phyloP scores from a whole-genome alignment of 2,113 vertebrate genomes.

The Bothrops jararaca region DNA sequence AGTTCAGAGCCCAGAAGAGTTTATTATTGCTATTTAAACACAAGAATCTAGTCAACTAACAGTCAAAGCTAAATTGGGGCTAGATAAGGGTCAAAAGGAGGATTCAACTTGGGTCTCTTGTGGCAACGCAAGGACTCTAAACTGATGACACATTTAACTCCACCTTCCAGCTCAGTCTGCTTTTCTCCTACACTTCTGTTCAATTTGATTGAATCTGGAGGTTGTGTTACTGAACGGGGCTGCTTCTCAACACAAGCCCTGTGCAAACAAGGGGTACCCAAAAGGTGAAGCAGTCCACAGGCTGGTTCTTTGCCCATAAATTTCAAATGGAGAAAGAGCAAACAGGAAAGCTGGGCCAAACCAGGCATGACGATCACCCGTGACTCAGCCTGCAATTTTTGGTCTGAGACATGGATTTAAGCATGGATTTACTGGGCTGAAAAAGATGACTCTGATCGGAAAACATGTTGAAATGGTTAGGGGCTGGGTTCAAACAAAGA shows the following conservation, averaged over 20 bases:
- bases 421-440: background rate
- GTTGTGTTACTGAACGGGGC: background rate
- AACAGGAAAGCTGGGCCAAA: background rate
- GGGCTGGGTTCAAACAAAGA: background rate
- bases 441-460: background rate
- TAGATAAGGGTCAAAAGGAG: too few relatives aligned
- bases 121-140: background rate
- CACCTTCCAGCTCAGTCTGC: background rate
- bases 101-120: too few relatives aligned
- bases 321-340: background rate
- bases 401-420: background rate
- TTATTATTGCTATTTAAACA: too few relatives aligned
- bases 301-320: background rate
- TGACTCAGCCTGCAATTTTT: background rate
- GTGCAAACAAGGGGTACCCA: background rate
- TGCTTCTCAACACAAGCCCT: background rate
- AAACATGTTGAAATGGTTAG: background rate
- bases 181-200: background rate
- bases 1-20: too few relatives aligned
- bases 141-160: background rate
- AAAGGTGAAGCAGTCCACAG: background rate
- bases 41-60: too few relatives aligned
- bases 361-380: background rate
- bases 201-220: background rate
- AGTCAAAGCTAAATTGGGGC: too few relatives aligned